Evolutionary conservation across 2,797 vertebrate species (phyloP), one percentile per base, ranked within the genome.

Genomic region (Menidia menidia): DNA sequence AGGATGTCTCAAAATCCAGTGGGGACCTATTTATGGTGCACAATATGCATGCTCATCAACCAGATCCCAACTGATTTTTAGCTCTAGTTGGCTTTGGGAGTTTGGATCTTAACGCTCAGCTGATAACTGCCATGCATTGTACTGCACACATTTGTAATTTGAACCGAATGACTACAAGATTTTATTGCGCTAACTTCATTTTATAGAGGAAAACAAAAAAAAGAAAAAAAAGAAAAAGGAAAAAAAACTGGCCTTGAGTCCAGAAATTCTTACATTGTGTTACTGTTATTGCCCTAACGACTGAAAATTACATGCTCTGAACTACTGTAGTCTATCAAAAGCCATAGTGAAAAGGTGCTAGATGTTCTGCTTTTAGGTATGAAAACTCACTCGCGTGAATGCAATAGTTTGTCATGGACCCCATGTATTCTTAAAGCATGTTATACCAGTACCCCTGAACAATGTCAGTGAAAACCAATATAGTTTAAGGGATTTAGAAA

Each of bases 111-210:
- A 95, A 90, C 93, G 96, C 97, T 98, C 97, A 98, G 97, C 98
- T 97, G 95, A 97, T 96, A 96, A 97, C 97, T 98, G 98, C 97
- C 97, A 97, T 96, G 97, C 96, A 97, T 96, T 96, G 94, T 95
- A 95, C 94, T 95, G 95, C 94, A 95, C 94, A 95, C 92, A 94
- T 95, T 94, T 94, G 89, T 95, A 94, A 94, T 88, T 25, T 90
- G 89, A 95, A 94, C 93, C 90, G 93, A 95, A 95, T 91, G 93
- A 95, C 94, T 94, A 95, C 92, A 94, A 94, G 93, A 94, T 94
- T 94, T 95, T 93, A 94, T 93, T 92, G 92, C 89, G 92, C 92
- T 92, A 88, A 86, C 82, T 91, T 92, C 85, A 88, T 92, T 93
- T 92, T 91, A 86, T 89, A 93, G 78, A 64, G 32, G 25, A 6